Percentiles rank a stretch among this genome's conserved stretches.
Evolutionary conservation across 2,888 invertebrate genomes (phyloP).

Genomic region (Nematopogon swammerdamellus): DNA sequence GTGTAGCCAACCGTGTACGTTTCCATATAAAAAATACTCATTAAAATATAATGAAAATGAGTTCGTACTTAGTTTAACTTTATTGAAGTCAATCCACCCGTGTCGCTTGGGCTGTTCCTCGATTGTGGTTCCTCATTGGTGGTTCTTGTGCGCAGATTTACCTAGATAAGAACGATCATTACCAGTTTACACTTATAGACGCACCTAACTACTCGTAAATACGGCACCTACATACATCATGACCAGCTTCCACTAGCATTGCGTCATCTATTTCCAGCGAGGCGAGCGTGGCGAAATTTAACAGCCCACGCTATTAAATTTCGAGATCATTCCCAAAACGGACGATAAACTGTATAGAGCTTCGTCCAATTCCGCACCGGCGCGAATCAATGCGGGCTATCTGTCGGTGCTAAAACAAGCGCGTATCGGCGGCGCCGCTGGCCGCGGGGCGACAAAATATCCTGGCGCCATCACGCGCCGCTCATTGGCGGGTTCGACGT

Average conservation of each 20-base stretch:
- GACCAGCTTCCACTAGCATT: background rate
- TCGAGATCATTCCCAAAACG: background rate
- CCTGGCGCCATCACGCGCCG: constrained; percentile 16
- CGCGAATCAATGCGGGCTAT: background rate
- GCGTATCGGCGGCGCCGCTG: background rate
- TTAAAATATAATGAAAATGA: too few relatives aligned
- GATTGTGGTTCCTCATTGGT: too few relatives aligned
- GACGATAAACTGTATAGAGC: background rate
- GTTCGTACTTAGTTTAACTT: too few relatives aligned
- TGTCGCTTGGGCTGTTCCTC: too few relatives aligned
- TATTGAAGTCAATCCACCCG: too few relatives aligned
- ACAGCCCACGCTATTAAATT: background rate
- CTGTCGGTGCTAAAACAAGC: background rate
- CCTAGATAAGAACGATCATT: too few relatives aligned
- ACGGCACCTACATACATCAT: too few relatives aligned
- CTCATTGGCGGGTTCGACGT: constrained; percentile 21
- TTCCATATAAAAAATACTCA: too few relatives aligned
- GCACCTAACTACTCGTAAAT: too few relatives aligned
- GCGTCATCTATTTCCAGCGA: background rate
- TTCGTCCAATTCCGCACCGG: background rate
- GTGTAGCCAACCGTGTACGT: too few relatives aligned
- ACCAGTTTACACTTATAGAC: too few relatives aligned
- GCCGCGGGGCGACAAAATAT: background rate
- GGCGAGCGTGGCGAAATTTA: background rate
- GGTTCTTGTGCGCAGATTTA: too few relatives aligned